Percentiles rank a stretch among this genome's conserved stretches.
These are phyloP conservation scores for Grapholita molesta DNA, from an alignment of 1,140 invertebrate genomes.

Conservation along the genomic window DNA sequence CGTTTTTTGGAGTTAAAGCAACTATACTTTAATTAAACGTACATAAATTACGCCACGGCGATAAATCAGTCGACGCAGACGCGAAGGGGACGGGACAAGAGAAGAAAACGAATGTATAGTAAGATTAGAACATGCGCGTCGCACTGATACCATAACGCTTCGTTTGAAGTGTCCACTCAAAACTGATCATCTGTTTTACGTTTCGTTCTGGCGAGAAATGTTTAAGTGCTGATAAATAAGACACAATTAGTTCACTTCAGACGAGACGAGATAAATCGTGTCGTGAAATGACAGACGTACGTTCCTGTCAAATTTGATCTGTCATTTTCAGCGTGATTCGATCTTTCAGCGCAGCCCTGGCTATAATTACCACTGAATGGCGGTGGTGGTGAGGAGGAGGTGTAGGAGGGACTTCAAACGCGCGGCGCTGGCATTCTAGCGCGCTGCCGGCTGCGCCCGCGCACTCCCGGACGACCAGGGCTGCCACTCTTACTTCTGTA, in stretches of 20 bases:
- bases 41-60: conserved; percentile 48
- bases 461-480: background rate
- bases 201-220: background rate
- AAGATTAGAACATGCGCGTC: background rate
- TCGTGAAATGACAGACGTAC: background rate
- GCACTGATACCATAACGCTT: background rate
- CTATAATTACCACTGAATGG: conserved; percentile 23
- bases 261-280: background rate
- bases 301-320: background rate
- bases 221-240: background rate
- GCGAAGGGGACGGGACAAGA: conserved; percentile 15
- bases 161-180: background rate
- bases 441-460: conserved; percentile 23
- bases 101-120: conserved; percentile 1
- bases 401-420: conserved; percentile 28
- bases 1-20: background rate
- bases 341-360: background rate
- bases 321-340: background rate
- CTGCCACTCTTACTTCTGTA: too few relatives aligned
- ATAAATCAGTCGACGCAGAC: conserved; percentile 44
- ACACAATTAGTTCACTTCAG: background rate
- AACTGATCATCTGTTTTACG: background rate
- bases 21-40: conserved; percentile 61
- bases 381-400: background rate
- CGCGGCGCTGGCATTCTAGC: conserved; percentile 27